phyloP scores from a whole-genome alignment of 2,113 vertebrate genomes.

The Protobothrops mucrosquamatus region DNA sequence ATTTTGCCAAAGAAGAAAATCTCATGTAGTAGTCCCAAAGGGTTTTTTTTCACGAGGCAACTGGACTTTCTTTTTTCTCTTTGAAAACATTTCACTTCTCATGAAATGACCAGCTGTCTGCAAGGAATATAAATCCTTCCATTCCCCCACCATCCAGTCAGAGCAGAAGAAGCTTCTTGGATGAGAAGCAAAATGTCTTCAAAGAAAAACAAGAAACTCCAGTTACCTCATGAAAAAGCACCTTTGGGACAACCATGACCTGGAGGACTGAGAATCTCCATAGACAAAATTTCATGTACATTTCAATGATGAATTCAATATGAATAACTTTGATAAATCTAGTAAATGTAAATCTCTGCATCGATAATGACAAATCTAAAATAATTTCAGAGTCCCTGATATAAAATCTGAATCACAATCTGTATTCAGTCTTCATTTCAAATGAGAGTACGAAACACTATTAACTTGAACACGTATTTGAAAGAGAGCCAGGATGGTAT shows the following conservation, averaged over 20 bases:
- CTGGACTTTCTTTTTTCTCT: too few species aligned
- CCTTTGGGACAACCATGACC: too few species aligned
- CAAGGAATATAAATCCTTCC: too few species aligned
- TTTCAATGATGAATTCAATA: neutral
- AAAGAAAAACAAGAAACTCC: too few species aligned
- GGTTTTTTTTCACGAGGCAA: too few species aligned
- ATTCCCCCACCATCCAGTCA: too few species aligned
- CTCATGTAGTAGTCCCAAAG: neutral
- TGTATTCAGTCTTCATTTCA: neutral
- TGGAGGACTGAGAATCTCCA: too few species aligned
- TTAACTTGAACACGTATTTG: neutral
- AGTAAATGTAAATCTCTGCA: neutral
- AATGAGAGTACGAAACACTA: neutral
- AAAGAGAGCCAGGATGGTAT: neutral
- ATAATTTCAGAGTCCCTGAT: neutral
- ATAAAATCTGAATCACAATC: neutral
- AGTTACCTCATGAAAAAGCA: too few species aligned
- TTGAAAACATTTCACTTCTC: too few species aligned
- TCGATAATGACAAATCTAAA: neutral
- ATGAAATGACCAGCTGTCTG: too few species aligned
- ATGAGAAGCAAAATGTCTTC: too few species aligned
- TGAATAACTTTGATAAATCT: neutral
- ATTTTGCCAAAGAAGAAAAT: neutral
- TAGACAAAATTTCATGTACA: neutral
- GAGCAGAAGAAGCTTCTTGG: too few species aligned